A percentile compares a stretch with the other conserved stretches of the same genome.
These are phyloP conservation scores for Dryoscopus gambensis DNA, from an alignment of 2,113 vertebrate species.

Conservation along the genomic window DNA sequence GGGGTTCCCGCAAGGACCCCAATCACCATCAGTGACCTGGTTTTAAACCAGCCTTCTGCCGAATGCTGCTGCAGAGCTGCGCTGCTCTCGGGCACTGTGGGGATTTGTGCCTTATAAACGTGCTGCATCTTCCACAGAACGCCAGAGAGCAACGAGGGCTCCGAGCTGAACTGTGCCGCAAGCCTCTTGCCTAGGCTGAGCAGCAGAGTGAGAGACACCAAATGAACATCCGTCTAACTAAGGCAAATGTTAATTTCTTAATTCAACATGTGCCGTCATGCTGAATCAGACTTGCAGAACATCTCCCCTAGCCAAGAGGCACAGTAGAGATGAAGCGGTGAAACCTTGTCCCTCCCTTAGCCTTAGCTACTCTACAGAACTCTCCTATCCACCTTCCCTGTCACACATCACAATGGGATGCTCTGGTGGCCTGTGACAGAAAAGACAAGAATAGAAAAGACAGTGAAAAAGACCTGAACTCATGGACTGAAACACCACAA, in stretches of 20 bases:
- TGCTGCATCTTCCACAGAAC: not conserved
- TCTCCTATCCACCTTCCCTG: not conserved
- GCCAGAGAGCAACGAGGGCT: not conserved
- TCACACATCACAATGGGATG: not conserved
- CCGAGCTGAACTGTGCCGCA: not conserved
- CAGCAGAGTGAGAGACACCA: not conserved
- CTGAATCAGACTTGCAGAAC: not conserved
- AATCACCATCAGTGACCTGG: fast-evolving
- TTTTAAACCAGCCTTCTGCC: not conserved
- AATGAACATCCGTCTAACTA: not conserved
- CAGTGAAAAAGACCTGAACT: not conserved
- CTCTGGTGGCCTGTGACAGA: not conserved
- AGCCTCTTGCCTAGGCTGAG: not conserved
- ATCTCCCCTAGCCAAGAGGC: not conserved
- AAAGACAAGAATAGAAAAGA: not conserved
- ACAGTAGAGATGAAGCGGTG: not conserved
- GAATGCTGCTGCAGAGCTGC: not conserved
- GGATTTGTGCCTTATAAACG: not conserved
- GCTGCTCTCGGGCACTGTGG: not conserved
- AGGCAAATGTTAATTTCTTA: not conserved
- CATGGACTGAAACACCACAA: not conserved
- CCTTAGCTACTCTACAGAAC: not conserved
- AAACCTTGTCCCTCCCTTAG: not conserved
- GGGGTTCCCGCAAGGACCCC: not conserved
- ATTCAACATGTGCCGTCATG: not conserved